Percentiles rank a stretch among this genome's conserved stretches.
These are phyloP conservation scores for Rousettus madagascariensis DNA, from an alignment of 2,797 vertebrate species.

Conservation along the genomic window DNA sequence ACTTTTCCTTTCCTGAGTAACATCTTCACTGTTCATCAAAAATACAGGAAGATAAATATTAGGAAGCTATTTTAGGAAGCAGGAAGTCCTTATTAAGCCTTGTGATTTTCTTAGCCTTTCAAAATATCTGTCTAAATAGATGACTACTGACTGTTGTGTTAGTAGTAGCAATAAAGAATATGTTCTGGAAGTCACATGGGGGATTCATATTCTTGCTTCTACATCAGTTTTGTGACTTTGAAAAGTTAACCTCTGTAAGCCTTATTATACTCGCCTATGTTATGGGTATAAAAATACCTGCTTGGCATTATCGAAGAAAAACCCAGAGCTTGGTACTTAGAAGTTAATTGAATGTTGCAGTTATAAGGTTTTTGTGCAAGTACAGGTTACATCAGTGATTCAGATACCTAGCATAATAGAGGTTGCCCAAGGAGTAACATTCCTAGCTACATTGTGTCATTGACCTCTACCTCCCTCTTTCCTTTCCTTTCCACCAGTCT, in stretches of 20 bases:
- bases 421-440: background rate
- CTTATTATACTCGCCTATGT: background rate
- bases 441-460: background rate
- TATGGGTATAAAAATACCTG: background rate
- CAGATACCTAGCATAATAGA: background rate
- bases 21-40: background rate
- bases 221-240: background rate
- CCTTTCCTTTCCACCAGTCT: background rate
- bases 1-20: background rate
- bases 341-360: background rate
- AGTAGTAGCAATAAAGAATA: background rate
- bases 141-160: background rate
- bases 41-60: background rate
- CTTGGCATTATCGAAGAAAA: background rate
- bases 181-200: background rate
- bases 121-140: background rate
- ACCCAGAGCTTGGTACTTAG: background rate
- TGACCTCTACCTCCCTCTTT: background rate
- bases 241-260: background rate
- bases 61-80: background rate
- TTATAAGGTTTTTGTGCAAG: background rate
- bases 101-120: background rate
- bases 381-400: background rate
- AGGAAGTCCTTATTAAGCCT: background rate
- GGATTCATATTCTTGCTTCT: background rate